Conservation (phyloP, 2,797 vertebrate genomes). For the Pelochelys cantorii region DNA sequence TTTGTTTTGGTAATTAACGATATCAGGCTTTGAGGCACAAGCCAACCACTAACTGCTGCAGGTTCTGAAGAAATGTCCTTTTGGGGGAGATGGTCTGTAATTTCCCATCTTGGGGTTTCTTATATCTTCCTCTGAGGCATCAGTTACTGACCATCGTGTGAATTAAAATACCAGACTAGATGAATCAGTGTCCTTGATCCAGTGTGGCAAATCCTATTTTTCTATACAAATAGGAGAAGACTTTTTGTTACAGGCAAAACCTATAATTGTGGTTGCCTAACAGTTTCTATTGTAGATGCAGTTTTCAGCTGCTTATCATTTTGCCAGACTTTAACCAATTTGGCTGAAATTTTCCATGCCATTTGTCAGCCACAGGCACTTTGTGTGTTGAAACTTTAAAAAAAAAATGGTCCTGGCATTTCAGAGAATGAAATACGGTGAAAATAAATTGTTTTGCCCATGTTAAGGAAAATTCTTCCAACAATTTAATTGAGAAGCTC, state of each 20-base stretch:
- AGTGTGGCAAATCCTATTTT: not conserved
- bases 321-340: not conserved
- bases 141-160: not conserved
- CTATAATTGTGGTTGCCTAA: not conserved
- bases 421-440: not conserved
- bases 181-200: not conserved
- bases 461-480: not conserved
- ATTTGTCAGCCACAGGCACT: not conserved
- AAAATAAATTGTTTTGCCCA: not conserved
- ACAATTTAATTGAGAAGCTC: not conserved
- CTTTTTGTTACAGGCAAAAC: not conserved
- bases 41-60: not conserved
- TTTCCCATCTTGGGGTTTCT: accelerated
- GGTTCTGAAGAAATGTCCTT: not conserved
- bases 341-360: not conserved
- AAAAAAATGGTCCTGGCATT: not conserved
- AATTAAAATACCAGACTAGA: not conserved
- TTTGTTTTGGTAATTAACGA: not conserved
- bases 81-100: accelerated
- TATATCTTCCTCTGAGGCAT: not conserved
- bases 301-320: not conserved
- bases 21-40: not conserved
- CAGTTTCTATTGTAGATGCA: not conserved
- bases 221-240: not conserved
- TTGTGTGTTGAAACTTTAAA: not conserved